Base-by-base conservation (phyloP, 2,888 invertebrate species). In the Pristionchus fissidentatus region DNA sequence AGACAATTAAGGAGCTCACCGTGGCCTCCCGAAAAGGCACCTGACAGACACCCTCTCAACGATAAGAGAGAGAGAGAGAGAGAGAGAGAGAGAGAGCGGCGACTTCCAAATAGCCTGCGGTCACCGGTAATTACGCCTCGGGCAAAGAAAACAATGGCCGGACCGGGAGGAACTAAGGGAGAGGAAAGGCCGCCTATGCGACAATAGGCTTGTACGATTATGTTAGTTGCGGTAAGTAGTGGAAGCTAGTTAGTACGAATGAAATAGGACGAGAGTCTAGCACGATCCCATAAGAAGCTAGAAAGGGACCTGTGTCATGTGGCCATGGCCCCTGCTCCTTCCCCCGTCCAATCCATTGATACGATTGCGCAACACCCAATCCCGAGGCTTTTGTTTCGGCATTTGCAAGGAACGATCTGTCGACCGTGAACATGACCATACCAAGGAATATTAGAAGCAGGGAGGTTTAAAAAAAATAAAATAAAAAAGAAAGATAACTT, bases 341-440 rank as follows among this genome's bases (percentile, higher is more conserved):
- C 43, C 43, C 70, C 38, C 70, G n/a, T 70, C 41, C n/a, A 38
- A n/a, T 26, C 38, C 70, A 70, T 70, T 70, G 70, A 70, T 70
- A 41, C 70, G 32, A 70, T 70, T 70, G 70, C 70, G 41, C 70
- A 70, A 70, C 43, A 41, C 15, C 70, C 70, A 32, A 70, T 70
- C 70, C 70, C 38, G 70, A 41, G 38, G 38, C 70, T 43, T 70
- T 70, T 70, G 70, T 70, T 43, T 70, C 70, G 70, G 70, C 70
- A 41, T 70, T 70, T 70, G 41, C 38, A n/a, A 70, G 62, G 38
- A 29, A 19, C 38, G 43, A 70, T 0, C 70, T 41, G 70, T 70
- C 41, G 26, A 41, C 70, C 43, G 70, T 70, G 43, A 70, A 70
- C 41, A 41, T 70, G 41, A 70, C 43, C 62, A 4, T 7, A 41